A percentile compares a stretch with the other conserved stretches of the same genome.
Evolutionary conservation across 2,888 invertebrate genomes (phyloP).

Genomic region (Chymomyza caudatula): DNA sequence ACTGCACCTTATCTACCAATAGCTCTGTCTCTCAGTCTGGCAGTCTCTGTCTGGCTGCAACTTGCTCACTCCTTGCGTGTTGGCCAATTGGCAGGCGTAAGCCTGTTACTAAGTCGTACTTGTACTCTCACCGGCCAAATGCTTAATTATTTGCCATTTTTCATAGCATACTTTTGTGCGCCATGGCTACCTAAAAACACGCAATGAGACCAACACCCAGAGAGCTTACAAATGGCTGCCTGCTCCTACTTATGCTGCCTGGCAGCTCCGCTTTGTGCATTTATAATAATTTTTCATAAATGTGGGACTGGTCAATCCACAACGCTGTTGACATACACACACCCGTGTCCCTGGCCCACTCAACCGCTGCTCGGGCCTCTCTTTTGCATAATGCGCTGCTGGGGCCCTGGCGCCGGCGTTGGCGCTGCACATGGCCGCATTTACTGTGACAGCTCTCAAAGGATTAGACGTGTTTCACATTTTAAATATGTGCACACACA

Average conservation of each 20-base stretch:
- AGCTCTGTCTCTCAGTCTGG: neutral
- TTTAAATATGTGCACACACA: slow-evolving; percentile 49
- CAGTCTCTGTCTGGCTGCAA: neutral
- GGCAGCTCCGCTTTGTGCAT: slow-evolving; percentile 62
- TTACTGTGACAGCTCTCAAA: slow-evolving; percentile 74
- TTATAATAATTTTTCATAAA: slow-evolving; percentile 71
- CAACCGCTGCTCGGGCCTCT: neutral
- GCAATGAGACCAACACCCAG: too few relatives aligned
- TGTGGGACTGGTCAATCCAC: slow-evolving; percentile 32
- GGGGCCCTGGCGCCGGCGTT: neutral
- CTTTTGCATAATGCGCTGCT: slow-evolving; percentile 4
- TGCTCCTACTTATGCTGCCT: too few relatives aligned
- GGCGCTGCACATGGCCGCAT: slow-evolving; percentile 39
- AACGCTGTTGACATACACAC: neutral
- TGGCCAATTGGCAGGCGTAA: neutral
- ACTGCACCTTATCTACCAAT: neutral
- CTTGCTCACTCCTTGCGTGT: neutral
- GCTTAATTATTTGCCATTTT: slow-evolving; percentile 54
- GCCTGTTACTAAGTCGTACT: neutral
- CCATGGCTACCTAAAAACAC: slow-evolving; percentile 28
- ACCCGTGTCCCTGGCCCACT: neutral
- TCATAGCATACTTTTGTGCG: slow-evolving; percentile 54
- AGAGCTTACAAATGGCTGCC: neutral
- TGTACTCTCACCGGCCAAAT: slow-evolving; percentile 12
- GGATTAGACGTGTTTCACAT: slow-evolving; percentile 76